A percentile compares a stretch with the other conserved stretches of the same genome.
Evolutionary conservation across 2,113 vertebrate species (phyloP).

Genomic region (Pyrgilauda ruficollis): DNA sequence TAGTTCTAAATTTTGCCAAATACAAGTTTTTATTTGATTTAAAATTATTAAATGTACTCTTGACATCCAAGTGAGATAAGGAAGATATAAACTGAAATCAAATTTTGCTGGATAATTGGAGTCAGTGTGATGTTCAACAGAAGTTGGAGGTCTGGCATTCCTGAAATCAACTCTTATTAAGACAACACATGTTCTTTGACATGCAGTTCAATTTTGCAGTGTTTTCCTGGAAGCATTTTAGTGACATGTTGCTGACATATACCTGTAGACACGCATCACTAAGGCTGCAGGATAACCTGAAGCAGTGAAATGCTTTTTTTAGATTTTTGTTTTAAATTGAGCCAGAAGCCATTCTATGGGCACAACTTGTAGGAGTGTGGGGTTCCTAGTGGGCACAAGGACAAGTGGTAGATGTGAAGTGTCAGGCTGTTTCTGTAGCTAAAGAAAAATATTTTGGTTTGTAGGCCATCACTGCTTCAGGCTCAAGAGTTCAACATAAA

Average conservation of each 20-base stretch:
- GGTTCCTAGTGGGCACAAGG: fast-evolving
- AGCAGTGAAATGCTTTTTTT: background rate
- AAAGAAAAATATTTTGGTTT: background rate
- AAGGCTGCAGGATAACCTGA: background rate
- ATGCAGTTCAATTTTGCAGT: background rate
- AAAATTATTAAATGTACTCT: background rate
- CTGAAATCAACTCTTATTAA: background rate
- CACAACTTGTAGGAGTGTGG: background rate
- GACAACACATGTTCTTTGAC: background rate
- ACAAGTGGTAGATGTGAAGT: background rate
- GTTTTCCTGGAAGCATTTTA: background rate
- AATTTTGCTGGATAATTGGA: background rate
- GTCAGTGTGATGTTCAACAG: background rate
- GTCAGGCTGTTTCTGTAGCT: background rate
- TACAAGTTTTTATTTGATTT: background rate
- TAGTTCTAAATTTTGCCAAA: background rate
- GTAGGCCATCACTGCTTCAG: background rate
- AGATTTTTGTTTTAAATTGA: background rate
- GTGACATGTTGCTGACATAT: background rate
- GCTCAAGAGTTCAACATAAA: background rate
- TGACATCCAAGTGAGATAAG: background rate
- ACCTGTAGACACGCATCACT: background rate
- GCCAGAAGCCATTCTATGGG: fast-evolving
- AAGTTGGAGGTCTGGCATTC: background rate
- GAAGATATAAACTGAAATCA: background rate